phyloP scores from a whole-genome alignment of 2,797 vertebrate genomes.

The Smutsia temminckii region DNA sequence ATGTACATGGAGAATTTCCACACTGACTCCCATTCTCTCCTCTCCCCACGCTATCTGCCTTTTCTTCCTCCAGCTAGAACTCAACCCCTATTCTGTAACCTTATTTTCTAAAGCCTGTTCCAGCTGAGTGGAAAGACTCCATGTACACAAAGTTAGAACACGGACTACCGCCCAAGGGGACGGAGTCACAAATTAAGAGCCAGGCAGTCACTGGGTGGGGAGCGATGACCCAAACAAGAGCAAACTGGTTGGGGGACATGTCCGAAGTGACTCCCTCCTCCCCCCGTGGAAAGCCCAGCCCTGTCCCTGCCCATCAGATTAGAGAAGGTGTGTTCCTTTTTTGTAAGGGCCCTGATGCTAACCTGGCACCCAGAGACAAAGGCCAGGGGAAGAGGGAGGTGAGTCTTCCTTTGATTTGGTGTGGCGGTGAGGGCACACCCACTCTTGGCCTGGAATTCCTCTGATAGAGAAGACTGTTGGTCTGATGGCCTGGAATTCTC shows the following conservation, averaged over 20 bases:
- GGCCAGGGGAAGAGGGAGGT: neutral
- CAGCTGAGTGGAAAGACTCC: neutral
- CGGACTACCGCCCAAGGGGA: neutral
- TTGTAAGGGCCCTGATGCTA: constrained; percentile 14
- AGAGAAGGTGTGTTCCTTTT: neutral
- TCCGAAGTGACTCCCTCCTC: constrained; percentile 5
- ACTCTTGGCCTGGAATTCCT: neutral
- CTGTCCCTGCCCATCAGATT: neutral
- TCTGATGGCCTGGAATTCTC: neutral
- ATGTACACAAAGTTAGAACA: neutral
- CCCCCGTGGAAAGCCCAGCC: neutral
- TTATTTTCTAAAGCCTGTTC: constrained; percentile 49
- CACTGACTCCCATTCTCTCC: neutral
- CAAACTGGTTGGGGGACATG: neutral
- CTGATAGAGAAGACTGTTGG: neutral
- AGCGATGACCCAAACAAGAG: constrained; percentile 6
- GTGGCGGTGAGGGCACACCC: neutral
- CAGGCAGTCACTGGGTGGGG: neutral
- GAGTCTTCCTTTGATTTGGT: neutral
- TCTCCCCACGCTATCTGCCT: neutral
- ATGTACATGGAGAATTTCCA: neutral
- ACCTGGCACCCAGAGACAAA: constrained; percentile 49
- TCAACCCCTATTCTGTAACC: neutral
- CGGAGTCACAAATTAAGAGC: constrained; percentile 1
- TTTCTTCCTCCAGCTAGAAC: constrained; percentile 8